phyloP scores from a whole-genome alignment of 1,140 invertebrate genomes.

The Nylanderia fulva region DNA sequence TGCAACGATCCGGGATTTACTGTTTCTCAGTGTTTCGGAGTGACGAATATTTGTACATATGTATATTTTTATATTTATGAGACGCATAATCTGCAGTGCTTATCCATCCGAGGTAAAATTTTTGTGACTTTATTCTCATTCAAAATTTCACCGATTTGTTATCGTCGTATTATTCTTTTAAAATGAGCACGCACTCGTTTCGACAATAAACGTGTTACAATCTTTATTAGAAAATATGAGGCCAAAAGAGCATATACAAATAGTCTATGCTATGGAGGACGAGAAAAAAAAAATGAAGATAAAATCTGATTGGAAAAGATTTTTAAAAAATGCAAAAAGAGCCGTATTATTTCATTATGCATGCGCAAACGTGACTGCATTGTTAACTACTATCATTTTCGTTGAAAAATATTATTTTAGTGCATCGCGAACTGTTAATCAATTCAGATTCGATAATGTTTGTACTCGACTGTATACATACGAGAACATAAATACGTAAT shows the following conservation, averaged over 20 bases:
- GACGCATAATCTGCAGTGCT: neutral
- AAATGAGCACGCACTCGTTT: neutral
- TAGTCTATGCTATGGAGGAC: neutral
- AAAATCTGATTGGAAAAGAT: neutral
- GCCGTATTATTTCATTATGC: slow-evolving; percentile 31
- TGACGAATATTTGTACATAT: slow-evolving; percentile 5
- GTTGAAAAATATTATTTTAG: neutral
- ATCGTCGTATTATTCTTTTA: neutral
- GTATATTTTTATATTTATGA: neutral
- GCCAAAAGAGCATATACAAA: neutral
- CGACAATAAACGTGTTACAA: neutral
- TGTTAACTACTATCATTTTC: slow-evolving; percentile 39
- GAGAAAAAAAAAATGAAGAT: neutral
- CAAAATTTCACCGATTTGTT: neutral
- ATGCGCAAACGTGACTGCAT: slow-evolving; percentile 43
- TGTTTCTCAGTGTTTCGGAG: neutral
- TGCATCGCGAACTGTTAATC: slow-evolving; percentile 24
- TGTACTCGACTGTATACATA: neutral
- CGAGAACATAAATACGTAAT: neutral
- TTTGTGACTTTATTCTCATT: slow-evolving; percentile 9
- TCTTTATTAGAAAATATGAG: slow-evolving; percentile 21
- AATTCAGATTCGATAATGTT: slow-evolving; percentile 42
- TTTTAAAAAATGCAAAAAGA: neutral
- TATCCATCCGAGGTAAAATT: neutral
- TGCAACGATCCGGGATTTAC: neutral